Base-by-base conservation (phyloP, 2,888 invertebrate species). In the Caenorhabditis drosophilae region DNA sequence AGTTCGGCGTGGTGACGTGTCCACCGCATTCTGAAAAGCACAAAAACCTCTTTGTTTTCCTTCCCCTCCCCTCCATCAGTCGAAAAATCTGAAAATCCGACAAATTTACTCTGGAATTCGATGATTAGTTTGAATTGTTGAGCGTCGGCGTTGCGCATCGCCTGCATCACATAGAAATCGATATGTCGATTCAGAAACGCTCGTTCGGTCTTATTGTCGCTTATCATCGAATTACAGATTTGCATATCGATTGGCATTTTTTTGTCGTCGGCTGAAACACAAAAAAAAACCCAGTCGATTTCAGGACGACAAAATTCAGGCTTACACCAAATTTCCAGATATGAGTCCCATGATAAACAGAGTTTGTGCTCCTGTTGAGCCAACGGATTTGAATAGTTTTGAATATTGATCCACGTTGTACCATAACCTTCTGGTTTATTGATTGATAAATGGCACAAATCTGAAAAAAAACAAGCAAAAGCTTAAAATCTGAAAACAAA, bases 11-110 rank as follows among this genome's bases (percentile, higher is more conserved):
- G 6, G 51, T 55, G 16, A 77, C 60, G 6, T 68, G 34, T 23
- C 78, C 79, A 26, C 77, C 77, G 41, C 70, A 73, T 26, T 58
- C 66, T 78, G 62, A 6, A 56, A 27, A 0, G 36, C n/a, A n/a
- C 47, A 48, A 20, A 38, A n/a, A 4, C 52, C 52, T 48, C 47
- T 56, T 42, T 52, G 7, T 38, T 12, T 41, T 41, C 22, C 11
- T 20, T 41, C n/a, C n/a, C n/a, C n/a, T n/a, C n/a, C n/a, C n/a
- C n/a, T n/a, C n/a, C n/a, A n/a, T n/a, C n/a, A n/a, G n/a, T n/a
- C n/a, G n/a, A n/a, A n/a, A n/a, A n/a, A n/a, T n/a, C n/a, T n/a
- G n/a, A n/a, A n/a, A n/a, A n/a, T n/a, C n/a, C n/a, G 4, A n/a
- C 7, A 36, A 15, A 36, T 4, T 20, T 18, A 71, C 71, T 47